Percentiles rank a stretch among this genome's conserved stretches.
Evolutionary conservation across 2,797 vertebrate genomes (phyloP).

Genomic region (Rhynchonycteris naso): DNA sequence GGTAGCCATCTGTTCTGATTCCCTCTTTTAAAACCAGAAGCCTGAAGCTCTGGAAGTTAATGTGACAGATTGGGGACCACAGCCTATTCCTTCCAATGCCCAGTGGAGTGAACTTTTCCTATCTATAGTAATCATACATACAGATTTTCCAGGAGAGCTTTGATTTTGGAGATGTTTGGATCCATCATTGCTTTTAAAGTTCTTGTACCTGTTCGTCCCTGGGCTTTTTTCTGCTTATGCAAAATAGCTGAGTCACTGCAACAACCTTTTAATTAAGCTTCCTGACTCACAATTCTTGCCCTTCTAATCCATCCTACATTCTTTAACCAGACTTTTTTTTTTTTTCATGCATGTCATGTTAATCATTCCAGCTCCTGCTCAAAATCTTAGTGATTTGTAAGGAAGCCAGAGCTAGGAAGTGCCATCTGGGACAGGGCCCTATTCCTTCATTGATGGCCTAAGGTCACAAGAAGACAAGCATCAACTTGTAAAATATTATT

Average conservation of each 20-base stretch:
- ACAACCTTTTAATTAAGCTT: not conserved
- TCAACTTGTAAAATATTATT: not conserved
- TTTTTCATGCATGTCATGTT: not conserved
- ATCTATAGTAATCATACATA: not conserved
- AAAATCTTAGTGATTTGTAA: conserved; percentile 18
- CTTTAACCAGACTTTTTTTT: not conserved
- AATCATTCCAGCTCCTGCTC: not conserved
- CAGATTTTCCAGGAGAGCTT: not conserved
- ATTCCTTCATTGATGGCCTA: not conserved
- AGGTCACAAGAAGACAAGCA: not conserved
- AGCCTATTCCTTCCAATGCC: not conserved
- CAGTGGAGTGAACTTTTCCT: not conserved
- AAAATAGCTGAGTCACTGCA: not conserved
- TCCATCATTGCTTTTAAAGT: not conserved
- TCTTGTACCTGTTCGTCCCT: not conserved
- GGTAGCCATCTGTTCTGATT: not conserved
- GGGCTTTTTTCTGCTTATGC: not conserved
- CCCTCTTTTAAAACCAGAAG: not conserved
- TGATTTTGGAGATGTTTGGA: not conserved
- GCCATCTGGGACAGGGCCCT: not conserved
- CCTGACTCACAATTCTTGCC: not conserved
- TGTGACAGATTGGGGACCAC: not conserved
- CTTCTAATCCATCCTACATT: not conserved
- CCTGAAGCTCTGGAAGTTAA: not conserved
- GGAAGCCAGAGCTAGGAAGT: not conserved